A percentile compares a stretch with the other conserved stretches of the same genome.
Evolutionary conservation across 2,113 vertebrate genomes (phyloP).

Genomic region (Cisticola juncidis): DNA sequence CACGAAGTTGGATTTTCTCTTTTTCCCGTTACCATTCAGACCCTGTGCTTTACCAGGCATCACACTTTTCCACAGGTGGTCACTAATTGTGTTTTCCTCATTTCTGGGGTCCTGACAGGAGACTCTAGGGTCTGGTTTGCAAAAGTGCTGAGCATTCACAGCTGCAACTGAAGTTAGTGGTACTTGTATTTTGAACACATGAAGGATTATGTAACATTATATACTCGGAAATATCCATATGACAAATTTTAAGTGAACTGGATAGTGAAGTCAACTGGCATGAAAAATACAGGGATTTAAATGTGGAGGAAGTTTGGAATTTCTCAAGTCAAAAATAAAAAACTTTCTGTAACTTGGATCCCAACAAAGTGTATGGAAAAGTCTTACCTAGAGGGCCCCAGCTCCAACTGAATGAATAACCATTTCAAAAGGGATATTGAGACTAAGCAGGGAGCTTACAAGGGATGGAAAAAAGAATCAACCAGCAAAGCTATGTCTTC

Average conservation of each 20-base stretch:
- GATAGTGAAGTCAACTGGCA: conserved; percentile 28
- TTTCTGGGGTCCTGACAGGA: conserved; percentile 27
- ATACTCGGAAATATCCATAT: conserved; percentile 4
- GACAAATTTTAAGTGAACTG: conserved; percentile 5
- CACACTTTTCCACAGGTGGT: conserved; percentile 57
- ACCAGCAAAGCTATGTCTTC: neutral
- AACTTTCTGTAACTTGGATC: conserved; percentile 7
- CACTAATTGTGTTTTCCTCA: conserved; percentile 14
- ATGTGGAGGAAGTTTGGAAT: conserved; percentile 10
- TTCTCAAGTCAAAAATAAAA: conserved; percentile 13
- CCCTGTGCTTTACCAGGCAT: conserved; percentile 32
- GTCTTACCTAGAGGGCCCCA: neutral
- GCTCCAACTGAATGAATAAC: conserved; percentile 2
- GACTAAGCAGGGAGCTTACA: conserved; percentile 40
- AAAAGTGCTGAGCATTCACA: conserved; percentile 44
- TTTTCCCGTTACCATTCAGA: neutral
- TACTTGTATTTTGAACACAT: conserved; percentile 24
- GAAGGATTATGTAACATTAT: neutral
- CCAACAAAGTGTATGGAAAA: conserved; percentile 7
- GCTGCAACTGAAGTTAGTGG: conserved; percentile 36
- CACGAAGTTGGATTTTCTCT: neutral
- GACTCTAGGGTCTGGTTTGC: conserved; percentile 24
- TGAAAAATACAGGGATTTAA: conserved; percentile 10
- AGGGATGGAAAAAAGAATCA: neutral
- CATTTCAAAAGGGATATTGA: conserved; percentile 3